Evolutionary conservation across 1,140 invertebrate species (phyloP), one percentile per base, ranked within the genome.

Genomic region (Aplysia californica): DNA sequence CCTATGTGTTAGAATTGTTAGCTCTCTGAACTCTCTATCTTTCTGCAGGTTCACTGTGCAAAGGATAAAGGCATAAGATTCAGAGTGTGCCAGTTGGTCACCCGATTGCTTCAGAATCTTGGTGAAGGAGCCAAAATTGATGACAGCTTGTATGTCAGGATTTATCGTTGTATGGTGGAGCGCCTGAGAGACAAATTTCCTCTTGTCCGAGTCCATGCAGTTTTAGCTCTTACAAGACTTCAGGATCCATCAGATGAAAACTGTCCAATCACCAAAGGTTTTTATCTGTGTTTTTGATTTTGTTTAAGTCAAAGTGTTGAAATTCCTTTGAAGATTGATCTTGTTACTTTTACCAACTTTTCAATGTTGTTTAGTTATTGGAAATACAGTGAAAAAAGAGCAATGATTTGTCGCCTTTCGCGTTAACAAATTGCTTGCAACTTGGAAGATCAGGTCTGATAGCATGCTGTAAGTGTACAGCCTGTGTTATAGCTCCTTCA

Each of bases 71-170:
- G 91, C 56, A 92, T 95, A 0, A 90, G 95, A 33, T 94, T 93
- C 86, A 91, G 95, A 18, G 92, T 93, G 3, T 96, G 95, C 85
- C 93, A 95, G 82, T 91, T 95, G 76, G 89, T 96, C 10, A 94
- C 94, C 82, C 92, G 93, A 79, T 90, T 96, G 31, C 88, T 96
- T 2, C 92, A 92, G 44, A 92, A 93, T 55, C 91, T 96, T 81
- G 94, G 94, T 3, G 93, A 94, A 68, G 92, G 95, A 84, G 95
- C 95, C 1, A 92, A 92, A 1, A 91, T 96, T 3, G 94, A 95
- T 82, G 94, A 95, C 90, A 91, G 92, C 1, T 87, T 95, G 0
- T 96, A 93, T 87, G 93, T 95, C 79, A 92, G 92, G 76, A 93
- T 96, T 39, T 92, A 93, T 58, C 88, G 90, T 21, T 92, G 91